Conservation (phyloP, 2,888 invertebrate species). For the Ophion ellenae region DNA sequence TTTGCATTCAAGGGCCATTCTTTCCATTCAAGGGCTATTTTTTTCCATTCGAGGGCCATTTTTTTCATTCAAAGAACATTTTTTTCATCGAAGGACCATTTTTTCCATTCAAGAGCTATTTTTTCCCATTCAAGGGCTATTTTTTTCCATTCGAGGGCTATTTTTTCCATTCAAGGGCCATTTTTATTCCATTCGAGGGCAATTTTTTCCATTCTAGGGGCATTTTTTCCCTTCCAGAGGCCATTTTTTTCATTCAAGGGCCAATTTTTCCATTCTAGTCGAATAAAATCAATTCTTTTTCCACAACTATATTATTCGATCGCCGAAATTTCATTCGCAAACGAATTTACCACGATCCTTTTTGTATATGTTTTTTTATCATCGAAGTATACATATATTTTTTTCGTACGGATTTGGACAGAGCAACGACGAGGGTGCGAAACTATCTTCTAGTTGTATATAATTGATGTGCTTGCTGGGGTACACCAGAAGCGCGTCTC, state of each 20-base stretch:
- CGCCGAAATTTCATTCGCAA: neutral
- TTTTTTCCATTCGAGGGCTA: neutral
- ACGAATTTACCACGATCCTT: neutral
- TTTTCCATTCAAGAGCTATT: neutral
- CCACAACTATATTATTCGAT: neutral
- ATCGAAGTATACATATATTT: neutral
- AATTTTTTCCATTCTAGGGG: neutral
- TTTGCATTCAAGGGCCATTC: too few species aligned
- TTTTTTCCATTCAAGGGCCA: neutral
- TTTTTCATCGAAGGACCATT: neutral
- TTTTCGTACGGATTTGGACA: neutral
- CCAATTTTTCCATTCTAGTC: neutral
- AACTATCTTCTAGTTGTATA: conserved; percentile 31
- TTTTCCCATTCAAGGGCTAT: neutral
- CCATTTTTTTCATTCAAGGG: neutral
- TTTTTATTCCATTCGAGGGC: neutral
- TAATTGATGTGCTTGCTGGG: conserved; percentile 56
- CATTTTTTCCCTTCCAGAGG: neutral
- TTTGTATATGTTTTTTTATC: neutral
- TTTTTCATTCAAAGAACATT: neutral
- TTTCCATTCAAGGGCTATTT: too few species aligned
- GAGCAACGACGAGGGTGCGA: conserved; percentile 50
- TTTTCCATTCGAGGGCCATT: too few species aligned
- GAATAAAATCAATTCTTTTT: neutral
- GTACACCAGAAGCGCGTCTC: conserved; percentile 72